Conservation (phyloP, 2,113 vertebrate genomes). For the Oostethus manadensis region DNA sequence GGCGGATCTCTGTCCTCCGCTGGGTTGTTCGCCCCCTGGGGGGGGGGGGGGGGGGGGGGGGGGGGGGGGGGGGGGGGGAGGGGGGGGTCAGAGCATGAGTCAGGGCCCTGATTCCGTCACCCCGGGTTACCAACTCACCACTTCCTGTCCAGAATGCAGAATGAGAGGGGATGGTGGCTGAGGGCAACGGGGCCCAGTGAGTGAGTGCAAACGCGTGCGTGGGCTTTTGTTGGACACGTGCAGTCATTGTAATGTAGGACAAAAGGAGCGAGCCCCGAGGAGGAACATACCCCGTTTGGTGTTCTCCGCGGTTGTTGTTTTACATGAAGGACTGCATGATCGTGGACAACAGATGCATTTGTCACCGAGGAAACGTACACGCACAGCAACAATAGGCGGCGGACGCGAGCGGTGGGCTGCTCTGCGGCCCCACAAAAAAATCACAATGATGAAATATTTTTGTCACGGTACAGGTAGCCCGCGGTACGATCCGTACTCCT, state of each 20-base stretch:
- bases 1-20: constrained; percentile 51
- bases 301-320: constrained; percentile 17
- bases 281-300: constrained; percentile 23
- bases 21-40: constrained; percentile 50
- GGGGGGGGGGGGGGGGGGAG: no score
- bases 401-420: no score
- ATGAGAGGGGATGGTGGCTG: constrained; percentile 53
- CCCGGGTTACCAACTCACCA: constrained; percentile 61
- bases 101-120: constrained; percentile 69
- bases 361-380: no score
- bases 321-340: constrained; percentile 6
- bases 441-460: no score
- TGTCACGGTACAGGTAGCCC: no score
- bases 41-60: no score
- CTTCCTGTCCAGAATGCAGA: constrained; percentile 57
- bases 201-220: constrained; percentile 7
- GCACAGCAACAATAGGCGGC: no score
- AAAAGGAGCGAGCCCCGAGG: constrained; percentile 25
- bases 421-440: no score
- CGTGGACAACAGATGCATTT: neutral
- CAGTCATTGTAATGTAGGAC: constrained; percentile 23
- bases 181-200: constrained; percentile 38
- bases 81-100: constrained; percentile 64
- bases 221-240: constrained; percentile 9
- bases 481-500: no score